These are phyloP conservation scores for Eristalis arbustorum DNA, from an alignment of 2,888 invertebrate species.

Conservation along the genomic window DNA sequence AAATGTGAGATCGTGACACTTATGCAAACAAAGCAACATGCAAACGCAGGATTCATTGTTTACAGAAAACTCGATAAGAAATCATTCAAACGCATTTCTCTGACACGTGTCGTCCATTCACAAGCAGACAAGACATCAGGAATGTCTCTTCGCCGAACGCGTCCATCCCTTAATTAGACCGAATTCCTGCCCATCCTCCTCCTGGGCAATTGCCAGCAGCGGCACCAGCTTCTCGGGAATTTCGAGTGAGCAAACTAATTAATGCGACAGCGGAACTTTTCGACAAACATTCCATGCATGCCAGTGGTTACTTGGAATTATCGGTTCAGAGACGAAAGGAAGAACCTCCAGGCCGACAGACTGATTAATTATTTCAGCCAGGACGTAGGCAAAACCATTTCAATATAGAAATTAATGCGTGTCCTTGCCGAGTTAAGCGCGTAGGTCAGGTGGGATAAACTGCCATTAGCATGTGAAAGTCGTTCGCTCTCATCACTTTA, in stretches of 20 bases:
- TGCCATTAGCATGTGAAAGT: slow-evolving; percentile 26
- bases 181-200: not conserved
- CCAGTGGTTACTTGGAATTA: slow-evolving; percentile 6
- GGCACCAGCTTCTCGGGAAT: slow-evolving; percentile 6
- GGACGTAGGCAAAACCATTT: not conserved
- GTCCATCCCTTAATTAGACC: slow-evolving; percentile 26
- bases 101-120: not conserved
- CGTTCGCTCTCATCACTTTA: slow-evolving; percentile 19
- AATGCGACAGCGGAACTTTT: slow-evolving; percentile 24
- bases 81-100: not conserved
- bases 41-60: not conserved
- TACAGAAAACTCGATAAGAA: not conserved
- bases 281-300: slow-evolving; percentile 25
- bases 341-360: not conserved
- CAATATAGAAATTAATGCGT: slow-evolving; percentile 37
- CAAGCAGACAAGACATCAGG: not conserved
- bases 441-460: not conserved
- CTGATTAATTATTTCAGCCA: slow-evolving; percentile 3
- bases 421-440: not conserved
- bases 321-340: not conserved
- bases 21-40: not conserved
- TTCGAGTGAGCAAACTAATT: slow-evolving; percentile 37
- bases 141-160: not conserved
- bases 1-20: not conserved
- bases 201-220: slow-evolving; percentile 4